Evolutionary conservation across 1,140 invertebrate genomes (phyloP), one percentile per base, ranked within the genome.

Genomic region (Cheumatopsyche charites): DNA sequence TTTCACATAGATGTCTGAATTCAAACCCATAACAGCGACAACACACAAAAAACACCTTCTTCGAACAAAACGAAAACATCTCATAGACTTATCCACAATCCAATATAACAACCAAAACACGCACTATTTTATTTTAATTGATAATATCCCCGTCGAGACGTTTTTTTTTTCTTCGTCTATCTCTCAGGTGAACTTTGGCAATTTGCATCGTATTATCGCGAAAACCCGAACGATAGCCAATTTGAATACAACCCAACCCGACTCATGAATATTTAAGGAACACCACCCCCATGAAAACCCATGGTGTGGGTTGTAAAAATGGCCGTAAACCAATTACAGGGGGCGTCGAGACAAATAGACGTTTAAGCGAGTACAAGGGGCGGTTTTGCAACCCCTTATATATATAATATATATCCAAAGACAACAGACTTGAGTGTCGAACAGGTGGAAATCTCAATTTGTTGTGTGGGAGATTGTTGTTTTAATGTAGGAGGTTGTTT

Each of bases 181-280:
- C n/a, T n/a, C n/a, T n/a, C 29, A 36, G 29, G 29, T 36, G 29
- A 36, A 36, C 29, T 36, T 36, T 36, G 29, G 29, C 29, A 36
- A 36, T 36, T 36, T 36, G 29, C 29, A 36, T 36, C 29, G 29
- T 36, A 36, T 36, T 36, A 36, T 36, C 29, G 29, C 29, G 29
- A 36, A 36, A 36, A 36, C 29, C 29, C 29, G 29, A 36, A 36
- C 29, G 29, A 36, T 36, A 36, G 29, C 43, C 43, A 47, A 47
- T 47, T 47, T 47, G 43, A 47, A 47, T 47, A 47, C 3, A 47
- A 47, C 43, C 43, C 43, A 47, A 36, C 43, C 43, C 15, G 13
- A 4, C 43, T 47, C 43, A 47, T 47, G 43, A 47, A 47, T 47
- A 47, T 47, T 47, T 47, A 47, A 47, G 15, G 43, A 47, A 13